phyloP scores from a whole-genome alignment of 2,113 vertebrate species.

The Todiramphus saurophagus region DNA sequence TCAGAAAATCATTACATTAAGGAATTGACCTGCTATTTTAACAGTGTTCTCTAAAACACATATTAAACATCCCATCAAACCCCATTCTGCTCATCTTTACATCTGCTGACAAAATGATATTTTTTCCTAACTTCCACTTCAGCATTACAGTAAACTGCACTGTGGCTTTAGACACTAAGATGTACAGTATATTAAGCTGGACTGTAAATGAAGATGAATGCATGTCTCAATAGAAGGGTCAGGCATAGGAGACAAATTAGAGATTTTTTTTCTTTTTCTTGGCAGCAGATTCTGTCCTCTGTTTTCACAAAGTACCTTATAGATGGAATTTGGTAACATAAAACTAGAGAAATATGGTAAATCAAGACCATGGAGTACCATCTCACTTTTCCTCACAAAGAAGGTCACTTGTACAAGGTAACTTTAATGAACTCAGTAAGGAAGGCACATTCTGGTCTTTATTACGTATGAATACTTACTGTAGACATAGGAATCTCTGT shows the following conservation, averaged over 20 bases:
- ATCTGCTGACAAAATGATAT: background rate
- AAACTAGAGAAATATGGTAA: background rate
- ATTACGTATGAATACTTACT: background rate
- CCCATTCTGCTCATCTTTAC: background rate
- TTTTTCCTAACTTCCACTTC: constrained; percentile 12
- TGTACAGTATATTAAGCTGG: constrained; percentile 5
- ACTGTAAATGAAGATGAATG: constrained; percentile 18
- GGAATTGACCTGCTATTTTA: background rate
- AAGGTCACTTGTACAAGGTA: background rate
- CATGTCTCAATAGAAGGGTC: background rate
- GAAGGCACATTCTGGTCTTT: background rate
- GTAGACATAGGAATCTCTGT: fast-evolving
- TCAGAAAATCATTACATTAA: background rate
- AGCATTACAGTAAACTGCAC: background rate
- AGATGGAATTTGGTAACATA: background rate
- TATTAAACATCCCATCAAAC: background rate
- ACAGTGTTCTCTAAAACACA: background rate
- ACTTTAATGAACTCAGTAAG: background rate
- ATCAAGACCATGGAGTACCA: background rate
- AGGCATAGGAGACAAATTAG: background rate
- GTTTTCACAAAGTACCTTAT: background rate
- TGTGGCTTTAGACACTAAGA: background rate
- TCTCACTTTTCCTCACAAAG: background rate
- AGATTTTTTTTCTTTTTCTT: background rate
- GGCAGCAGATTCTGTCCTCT: background rate